These are phyloP conservation scores for Bellardia bayeri DNA, from an alignment of 2,888 invertebrate genomes.

Conservation along the genomic window DNA sequence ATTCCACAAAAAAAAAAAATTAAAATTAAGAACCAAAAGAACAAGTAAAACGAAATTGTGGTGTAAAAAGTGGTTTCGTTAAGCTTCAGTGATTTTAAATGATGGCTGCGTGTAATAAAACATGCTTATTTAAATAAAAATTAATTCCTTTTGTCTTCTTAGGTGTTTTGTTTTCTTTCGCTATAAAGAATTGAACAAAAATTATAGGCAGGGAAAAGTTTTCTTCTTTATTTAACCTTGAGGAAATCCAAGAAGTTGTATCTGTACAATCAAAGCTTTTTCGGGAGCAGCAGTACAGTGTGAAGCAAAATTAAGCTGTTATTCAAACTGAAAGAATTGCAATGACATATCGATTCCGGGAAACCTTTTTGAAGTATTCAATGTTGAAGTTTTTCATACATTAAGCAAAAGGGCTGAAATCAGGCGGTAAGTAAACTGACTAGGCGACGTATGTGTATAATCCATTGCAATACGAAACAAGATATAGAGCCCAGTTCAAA, in stretches of 20 bases:
- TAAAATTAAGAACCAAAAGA: neutral
- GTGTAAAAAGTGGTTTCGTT: slow-evolving; percentile 71
- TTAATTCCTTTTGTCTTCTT: slow-evolving; percentile 67
- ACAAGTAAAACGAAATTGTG: slow-evolving; percentile 55
- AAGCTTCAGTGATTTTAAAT: slow-evolving; percentile 72
- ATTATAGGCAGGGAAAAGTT: slow-evolving; percentile 4
- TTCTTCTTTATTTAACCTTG: slow-evolving; percentile 50
- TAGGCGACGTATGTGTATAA: no score
- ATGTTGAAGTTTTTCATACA: no score
- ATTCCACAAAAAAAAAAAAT: slow-evolving; percentile 26
- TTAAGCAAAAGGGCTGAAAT: no score
- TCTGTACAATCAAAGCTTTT: neutral
- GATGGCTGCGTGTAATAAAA: slow-evolving; percentile 74
- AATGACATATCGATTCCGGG: no score
- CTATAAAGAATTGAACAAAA: neutral
- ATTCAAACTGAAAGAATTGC: no score
- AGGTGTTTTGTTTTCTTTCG: slow-evolving; percentile 27
- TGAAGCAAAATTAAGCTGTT: neutral
- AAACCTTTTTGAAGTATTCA: no score
- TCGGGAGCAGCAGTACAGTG: neutral
- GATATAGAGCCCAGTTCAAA: no score
- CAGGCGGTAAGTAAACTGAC: no score
- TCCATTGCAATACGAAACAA: no score
- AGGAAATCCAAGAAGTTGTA: slow-evolving; percentile 27
- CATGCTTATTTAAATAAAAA: slow-evolving; percentile 73